phyloP scores from a whole-genome alignment of 2,113 vertebrate genomes.

The Carassius auratus region DNA sequence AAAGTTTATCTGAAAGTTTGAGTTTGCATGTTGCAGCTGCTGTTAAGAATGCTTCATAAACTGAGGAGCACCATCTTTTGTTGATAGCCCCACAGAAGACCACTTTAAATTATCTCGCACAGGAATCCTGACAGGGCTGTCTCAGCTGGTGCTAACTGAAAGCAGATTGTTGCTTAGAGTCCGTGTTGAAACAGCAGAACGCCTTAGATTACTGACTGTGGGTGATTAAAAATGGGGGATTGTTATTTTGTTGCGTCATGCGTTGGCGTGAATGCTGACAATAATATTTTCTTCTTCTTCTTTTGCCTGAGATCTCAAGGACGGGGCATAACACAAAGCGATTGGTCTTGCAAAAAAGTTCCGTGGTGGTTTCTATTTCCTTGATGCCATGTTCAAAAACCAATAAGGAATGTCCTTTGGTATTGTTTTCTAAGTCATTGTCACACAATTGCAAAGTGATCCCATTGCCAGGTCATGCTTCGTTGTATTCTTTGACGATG shows the following conservation, averaged over 20 bases:
- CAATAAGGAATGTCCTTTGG: not conserved
- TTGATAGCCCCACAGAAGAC: constrained; percentile 37
- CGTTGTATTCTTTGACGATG: not conserved
- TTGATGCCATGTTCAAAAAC: not conserved
- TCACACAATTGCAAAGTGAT: constrained; percentile 1
- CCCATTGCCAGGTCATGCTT: not conserved
- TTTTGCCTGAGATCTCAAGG: constrained; percentile 5
- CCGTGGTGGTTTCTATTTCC: not conserved
- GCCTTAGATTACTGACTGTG: constrained; percentile 31
- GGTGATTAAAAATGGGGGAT: constrained; percentile 29
- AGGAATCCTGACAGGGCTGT: constrained; percentile 59
- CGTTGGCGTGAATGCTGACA: constrained; percentile 40
- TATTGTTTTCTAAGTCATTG: not conserved
- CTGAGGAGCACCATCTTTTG: constrained; percentile 56
- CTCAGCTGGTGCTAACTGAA: constrained; percentile 63
- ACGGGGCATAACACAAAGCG: not conserved
- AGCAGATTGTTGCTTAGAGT: constrained; percentile 62
- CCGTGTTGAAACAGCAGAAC: constrained; percentile 47
- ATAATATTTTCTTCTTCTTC: constrained; percentile 38
- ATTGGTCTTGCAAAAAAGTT: not conserved
- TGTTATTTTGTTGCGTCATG: constrained; percentile 39
- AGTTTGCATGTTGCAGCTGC: constrained; percentile 60
- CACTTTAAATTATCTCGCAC: constrained; percentile 56
- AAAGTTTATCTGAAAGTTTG: constrained; percentile 62
- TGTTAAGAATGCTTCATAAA: constrained; percentile 67